Percentiles rank a stretch among this genome's conserved stretches.
Conservation (phyloP, 2,797 vertebrate genomes). For the Poecile montanus region DNA sequence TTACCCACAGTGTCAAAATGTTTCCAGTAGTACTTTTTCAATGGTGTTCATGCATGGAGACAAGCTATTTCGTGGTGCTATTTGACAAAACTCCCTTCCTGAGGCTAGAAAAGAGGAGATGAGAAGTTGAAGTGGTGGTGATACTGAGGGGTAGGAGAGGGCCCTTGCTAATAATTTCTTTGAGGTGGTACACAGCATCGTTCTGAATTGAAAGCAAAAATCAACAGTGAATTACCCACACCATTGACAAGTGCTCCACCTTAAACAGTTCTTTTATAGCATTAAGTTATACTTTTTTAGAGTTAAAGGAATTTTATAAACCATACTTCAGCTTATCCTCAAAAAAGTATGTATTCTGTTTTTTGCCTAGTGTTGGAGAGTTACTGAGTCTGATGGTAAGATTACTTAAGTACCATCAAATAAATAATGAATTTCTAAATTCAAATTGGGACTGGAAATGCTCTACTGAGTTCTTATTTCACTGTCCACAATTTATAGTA, state of each 20-base stretch:
- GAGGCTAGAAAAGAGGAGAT: not conserved
- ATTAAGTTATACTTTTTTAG: not conserved
- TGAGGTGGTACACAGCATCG: not conserved
- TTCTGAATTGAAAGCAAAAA: not conserved
- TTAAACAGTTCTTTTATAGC: not conserved
- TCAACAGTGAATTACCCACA: not conserved
- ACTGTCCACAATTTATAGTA: not conserved
- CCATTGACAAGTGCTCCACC: not conserved
- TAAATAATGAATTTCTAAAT: not conserved
- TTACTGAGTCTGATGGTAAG: not conserved
- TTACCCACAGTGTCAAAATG: not conserved
- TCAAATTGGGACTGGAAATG: not conserved
- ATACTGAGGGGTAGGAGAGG: not conserved
- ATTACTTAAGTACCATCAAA: not conserved
- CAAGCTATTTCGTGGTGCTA: not conserved
- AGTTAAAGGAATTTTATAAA: not conserved
- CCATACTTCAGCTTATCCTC: not conserved
- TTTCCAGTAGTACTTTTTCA: not conserved
- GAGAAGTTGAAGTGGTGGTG: not conserved
- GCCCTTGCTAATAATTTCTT: not conserved
- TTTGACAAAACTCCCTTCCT: not conserved
- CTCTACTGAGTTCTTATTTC: not conserved
- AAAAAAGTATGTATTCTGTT: not conserved
- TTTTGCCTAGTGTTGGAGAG: not conserved
- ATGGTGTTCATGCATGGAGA: not conserved